A percentile compares a stretch with the other conserved stretches of the same genome.
Conservation (phyloP, 2,113 vertebrate genomes). For the Xyliphius kryptos region DNA sequence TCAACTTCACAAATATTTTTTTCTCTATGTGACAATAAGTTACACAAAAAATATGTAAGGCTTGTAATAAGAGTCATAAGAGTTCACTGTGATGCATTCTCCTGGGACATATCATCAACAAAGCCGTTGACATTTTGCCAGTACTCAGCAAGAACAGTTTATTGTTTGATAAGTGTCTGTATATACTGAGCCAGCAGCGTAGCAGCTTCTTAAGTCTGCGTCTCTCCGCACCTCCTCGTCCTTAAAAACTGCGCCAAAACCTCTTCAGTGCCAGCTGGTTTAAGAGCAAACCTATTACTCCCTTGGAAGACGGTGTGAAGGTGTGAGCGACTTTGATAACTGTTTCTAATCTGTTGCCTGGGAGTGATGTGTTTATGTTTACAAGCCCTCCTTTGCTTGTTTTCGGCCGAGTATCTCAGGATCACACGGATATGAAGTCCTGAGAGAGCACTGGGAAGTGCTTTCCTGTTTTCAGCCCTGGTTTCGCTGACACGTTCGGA, state of each 20-base stretch:
- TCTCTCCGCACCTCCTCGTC: slow-evolving; percentile 15
- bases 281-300: slow-evolving; percentile 8
- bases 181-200: background rate
- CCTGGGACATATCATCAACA: too few relatives aligned
- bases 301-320: slow-evolving; percentile 15
- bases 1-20: too few relatives aligned
- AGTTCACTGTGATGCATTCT: too few relatives aligned
- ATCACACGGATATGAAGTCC: slow-evolving; percentile 37
- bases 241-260: slow-evolving; percentile 6
- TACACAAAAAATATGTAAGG: too few relatives aligned
- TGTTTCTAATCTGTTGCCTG: slow-evolving; percentile 18
- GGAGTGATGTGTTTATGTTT: slow-evolving; percentile 40
- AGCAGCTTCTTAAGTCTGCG: slow-evolving; percentile 5
- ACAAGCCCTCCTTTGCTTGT: slow-evolving; percentile 30
- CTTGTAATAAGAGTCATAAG: too few relatives aligned
- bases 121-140: background rate
- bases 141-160: background rate
- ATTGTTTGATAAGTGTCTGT: background rate
- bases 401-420: slow-evolving; percentile 11
- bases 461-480: slow-evolving; percentile 45
- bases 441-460: slow-evolving; percentile 38
- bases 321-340: slow-evolving; percentile 35
- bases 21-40: too few relatives aligned
- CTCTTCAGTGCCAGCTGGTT: slow-evolving; percentile 1
- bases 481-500: slow-evolving; percentile 43